phyloP scores from a whole-genome alignment of 1,140 invertebrate genomes.

The Drosophila kepulauana region DNA sequence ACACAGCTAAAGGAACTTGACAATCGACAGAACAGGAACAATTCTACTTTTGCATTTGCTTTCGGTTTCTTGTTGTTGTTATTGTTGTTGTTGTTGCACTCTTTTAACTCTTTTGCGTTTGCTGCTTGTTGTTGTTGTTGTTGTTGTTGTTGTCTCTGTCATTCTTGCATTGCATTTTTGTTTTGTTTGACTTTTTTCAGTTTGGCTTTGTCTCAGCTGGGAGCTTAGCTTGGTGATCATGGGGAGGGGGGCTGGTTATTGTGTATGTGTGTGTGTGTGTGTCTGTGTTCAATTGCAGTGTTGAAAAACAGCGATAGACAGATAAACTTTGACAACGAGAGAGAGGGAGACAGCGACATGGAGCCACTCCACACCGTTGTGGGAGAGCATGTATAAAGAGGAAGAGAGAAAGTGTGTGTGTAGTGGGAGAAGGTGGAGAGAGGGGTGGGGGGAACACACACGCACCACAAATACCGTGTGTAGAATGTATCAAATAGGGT shows the following conservation, averaged over 20 bases:
- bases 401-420: background rate
- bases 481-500: constrained; percentile 20
- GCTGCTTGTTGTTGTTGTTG: background rate
- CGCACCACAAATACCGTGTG: constrained; percentile 40
- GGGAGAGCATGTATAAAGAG: constrained; percentile 4
- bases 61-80: background rate
- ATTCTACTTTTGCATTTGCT: constrained; percentile 72
- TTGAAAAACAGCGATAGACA: constrained; percentile 7
- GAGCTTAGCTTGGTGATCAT: background rate
- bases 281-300: constrained; percentile 8
- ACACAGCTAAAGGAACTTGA: constrained; percentile 85
- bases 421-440: constrained; percentile 1
- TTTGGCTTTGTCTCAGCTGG: constrained; percentile 23
- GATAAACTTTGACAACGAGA: constrained; percentile 14
- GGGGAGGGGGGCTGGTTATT: background rate
- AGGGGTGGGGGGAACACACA: constrained; percentile 36
- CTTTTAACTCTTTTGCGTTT: constrained; percentile 37
- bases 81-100: background rate
- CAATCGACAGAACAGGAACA: constrained; percentile 85
- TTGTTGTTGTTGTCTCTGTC: constrained; percentile 55
- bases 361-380: constrained; percentile 25
- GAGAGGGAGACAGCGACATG: background rate
- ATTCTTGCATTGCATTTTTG: constrained; percentile 32
- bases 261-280: constrained; percentile 17
- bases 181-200: constrained; percentile 23